Evolutionary conservation across 2,888 invertebrate genomes (phyloP).

Genomic region (Harmothoe impar): DNA sequence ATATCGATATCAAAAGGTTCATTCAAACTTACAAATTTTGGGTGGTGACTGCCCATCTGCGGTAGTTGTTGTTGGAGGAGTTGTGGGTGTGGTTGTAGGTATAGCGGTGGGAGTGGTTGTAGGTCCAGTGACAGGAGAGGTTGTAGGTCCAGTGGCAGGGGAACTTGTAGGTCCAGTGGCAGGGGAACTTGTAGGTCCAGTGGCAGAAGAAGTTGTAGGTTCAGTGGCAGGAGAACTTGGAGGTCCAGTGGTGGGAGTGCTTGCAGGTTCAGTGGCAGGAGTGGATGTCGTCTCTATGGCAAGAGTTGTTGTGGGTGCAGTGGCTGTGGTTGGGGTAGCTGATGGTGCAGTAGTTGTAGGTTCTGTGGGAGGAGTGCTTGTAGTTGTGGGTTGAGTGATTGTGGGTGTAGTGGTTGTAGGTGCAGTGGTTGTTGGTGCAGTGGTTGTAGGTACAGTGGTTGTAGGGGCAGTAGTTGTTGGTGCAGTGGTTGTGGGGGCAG

Average conservation of each 20-base stretch:
- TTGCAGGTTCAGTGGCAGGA: neutral
- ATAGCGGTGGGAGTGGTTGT: neutral
- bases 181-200: neutral
- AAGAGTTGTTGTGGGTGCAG: neutral
- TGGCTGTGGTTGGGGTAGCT: neutral
- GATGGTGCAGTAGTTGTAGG: neutral
- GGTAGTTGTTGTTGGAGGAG: neutral
- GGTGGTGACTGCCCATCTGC: neutral
- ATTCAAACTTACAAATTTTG: neutral
- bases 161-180: neutral
- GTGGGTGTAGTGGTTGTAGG: neutral
- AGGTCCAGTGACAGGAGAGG: too few relatives aligned
- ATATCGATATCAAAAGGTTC: neutral
- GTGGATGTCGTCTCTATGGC: too few relatives aligned
- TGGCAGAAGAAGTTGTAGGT: neutral
- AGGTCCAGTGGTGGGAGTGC: neutral
- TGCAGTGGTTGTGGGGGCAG: neutral
- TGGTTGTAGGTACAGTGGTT: too few relatives aligned
- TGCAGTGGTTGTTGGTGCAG: neutral
- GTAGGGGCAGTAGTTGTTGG: too few relatives aligned
- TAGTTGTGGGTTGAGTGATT: neutral
- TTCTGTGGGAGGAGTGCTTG: neutral
- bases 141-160: neutral
- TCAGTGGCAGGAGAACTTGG: too few relatives aligned
- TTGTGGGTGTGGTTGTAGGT: slow-evolving; percentile 7